Evolutionary conservation across 2,113 vertebrate genomes (phyloP).

Genomic region (Acanthochromis polyacanthus): DNA sequence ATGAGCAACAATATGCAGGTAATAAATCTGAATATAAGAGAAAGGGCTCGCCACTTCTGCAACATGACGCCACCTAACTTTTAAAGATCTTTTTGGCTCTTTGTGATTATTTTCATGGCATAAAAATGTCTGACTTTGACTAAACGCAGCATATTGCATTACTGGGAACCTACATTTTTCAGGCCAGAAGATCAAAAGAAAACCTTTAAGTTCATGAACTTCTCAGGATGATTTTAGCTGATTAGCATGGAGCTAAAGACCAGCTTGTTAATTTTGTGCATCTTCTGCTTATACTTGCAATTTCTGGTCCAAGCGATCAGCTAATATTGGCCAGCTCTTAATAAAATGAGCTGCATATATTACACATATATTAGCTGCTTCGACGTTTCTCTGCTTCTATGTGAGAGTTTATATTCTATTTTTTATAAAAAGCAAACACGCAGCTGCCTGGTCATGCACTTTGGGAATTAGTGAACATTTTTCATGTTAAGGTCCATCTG

Average conservation of each 20-base stretch:
- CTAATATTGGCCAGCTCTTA: slow-evolving; percentile 44
- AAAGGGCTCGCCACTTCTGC: slow-evolving; percentile 23
- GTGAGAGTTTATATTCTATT: slow-evolving; percentile 25
- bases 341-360: slow-evolving; percentile 66
- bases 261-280: slow-evolving; percentile 39
- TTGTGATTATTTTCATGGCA: slow-evolving; percentile 7
- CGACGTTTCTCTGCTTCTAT: slow-evolving; percentile 1
- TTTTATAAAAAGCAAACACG: slow-evolving; percentile 24
- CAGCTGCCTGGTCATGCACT: slow-evolving; percentile 2
- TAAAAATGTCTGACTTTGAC: background rate
- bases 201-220: background rate
- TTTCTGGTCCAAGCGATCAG: slow-evolving; percentile 54
- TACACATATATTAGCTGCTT: slow-evolving; percentile 57
- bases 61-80: slow-evolving; percentile 8
- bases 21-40: slow-evolving; percentile 61
- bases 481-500: slow-evolving; percentile 28
- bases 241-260: slow-evolving; percentile 48
- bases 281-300: slow-evolving; percentile 72
- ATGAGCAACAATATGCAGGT: slow-evolving; percentile 70
- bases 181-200: background rate
- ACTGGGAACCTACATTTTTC: background rate
- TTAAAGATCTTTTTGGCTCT: background rate
- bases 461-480: slow-evolving; percentile 26
- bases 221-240: background rate
- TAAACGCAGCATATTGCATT: background rate